Evolutionary conservation across 1,140 invertebrate genomes (phyloP), one percentile per base, ranked within the genome.

Genomic region (Conus betulinus): DNA sequence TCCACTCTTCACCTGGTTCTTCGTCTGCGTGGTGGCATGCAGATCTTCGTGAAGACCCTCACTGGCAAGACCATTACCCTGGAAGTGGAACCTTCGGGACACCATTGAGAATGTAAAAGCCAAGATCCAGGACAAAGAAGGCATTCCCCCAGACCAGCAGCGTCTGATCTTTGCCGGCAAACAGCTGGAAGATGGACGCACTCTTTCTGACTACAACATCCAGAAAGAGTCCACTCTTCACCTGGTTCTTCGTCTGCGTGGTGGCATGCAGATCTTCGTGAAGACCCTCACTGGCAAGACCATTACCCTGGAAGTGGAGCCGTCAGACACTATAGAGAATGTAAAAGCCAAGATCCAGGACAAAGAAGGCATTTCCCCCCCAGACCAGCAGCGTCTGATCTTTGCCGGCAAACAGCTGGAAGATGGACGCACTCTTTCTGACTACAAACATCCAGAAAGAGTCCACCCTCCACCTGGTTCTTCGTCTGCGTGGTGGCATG

Each of bases 51-150:
- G 96, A 98, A 97, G 97, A 98, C 98, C 93, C 96, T 98, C 71
- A 98, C 98, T 93, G 98, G 98, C 89, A 99, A 99, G 96, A 99
- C 98, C 96, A 98, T 99, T 96, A 98, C 98, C n/a, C n/a, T n/a
- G n/a, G n/a, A n/a, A n/a, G n/a, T n/a, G n/a, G n/a, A n/a, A n/a
- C n/a, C n/a, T n/a, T n/a, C n/a, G n/a, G n/a, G 98, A 99, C 94
- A 98, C 98, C 57, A 99, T 99, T 94, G 98, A 95, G 91, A 96
- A 93, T 90, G 92, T 93, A 95, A 20, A 93, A 92, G 84, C 91
- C 93, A 87, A 90, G 90, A 93, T 93, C 74, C 93, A 93, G 84
- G 98, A 98, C 96, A 98, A 98, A 97, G 98, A 97, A 92, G 94
- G 94, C 51, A 94, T 96, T 90, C 95, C 96, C 25, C 96, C 95